phyloP scores from a whole-genome alignment of 1,140 invertebrate genomes.

The Formica selysi region DNA sequence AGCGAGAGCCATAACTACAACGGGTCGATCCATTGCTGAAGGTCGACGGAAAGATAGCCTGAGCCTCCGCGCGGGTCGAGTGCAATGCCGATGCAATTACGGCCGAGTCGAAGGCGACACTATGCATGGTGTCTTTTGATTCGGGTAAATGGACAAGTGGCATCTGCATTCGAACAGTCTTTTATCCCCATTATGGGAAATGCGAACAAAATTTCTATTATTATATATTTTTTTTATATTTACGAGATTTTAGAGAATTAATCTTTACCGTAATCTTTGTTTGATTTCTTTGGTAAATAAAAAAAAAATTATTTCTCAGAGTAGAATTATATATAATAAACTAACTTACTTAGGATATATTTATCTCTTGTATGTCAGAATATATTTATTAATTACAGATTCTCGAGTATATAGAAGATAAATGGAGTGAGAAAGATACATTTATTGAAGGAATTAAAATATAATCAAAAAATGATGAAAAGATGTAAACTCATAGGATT shows the following conservation, averaged over 20 bases:
- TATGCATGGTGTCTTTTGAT: slow-evolving; percentile 19
- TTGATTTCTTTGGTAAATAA: not conserved
- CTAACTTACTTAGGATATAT: not conserved
- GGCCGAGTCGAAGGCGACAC: slow-evolving; percentile 40
- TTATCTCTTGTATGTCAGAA: not conserved
- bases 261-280: not conserved
- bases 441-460: not conserved
- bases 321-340: no score
- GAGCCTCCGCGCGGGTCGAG: slow-evolving; percentile 27
- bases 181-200: no score
- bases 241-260: not conserved
- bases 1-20: not conserved
- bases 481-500: not conserved
- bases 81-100: slow-evolving; percentile 65
- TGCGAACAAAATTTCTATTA: no score
- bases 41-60: slow-evolving; percentile 36
- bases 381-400: not conserved
- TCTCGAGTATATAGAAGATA: not conserved
- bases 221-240: not conserved
- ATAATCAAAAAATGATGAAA: not conserved
- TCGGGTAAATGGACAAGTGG: slow-evolving; percentile 15
- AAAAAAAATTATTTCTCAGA: not conserved
- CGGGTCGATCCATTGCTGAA: slow-evolving; percentile 44
- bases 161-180: not conserved
- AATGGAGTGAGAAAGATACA: not conserved